These are phyloP conservation scores for Suricata suricatta DNA, from an alignment of 2,113 vertebrate genomes.

Conservation along the genomic window DNA sequence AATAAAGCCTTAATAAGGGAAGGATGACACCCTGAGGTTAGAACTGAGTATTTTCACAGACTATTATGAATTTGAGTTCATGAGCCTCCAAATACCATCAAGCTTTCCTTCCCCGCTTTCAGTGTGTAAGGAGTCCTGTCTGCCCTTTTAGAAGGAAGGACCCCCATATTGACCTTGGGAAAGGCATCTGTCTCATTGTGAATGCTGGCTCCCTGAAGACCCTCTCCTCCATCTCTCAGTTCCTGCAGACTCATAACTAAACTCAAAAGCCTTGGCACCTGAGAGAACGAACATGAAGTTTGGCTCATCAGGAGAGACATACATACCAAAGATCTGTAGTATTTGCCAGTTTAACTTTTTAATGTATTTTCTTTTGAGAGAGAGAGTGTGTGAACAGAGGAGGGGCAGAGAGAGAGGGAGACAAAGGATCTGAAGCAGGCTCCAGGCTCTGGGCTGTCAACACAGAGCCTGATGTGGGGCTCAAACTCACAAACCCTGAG, in stretches of 20 bases:
- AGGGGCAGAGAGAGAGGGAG: no score
- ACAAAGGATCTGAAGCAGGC: no score
- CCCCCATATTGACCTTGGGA: background rate
- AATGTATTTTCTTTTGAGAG: no score
- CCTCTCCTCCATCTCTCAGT: background rate
- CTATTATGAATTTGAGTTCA: background rate
- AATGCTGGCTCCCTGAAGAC: background rate
- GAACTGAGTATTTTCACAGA: background rate
- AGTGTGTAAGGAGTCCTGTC: background rate
- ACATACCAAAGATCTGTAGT: no score
- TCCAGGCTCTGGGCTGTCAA: no score
- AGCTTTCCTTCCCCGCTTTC: background rate
- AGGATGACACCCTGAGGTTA: background rate
- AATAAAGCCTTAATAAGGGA: background rate
- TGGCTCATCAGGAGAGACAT: background rate
- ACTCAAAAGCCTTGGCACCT: background rate
- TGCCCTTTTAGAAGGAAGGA: background rate
- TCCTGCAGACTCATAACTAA: background rate
- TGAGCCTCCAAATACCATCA: background rate
- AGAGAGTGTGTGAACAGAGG: no score
- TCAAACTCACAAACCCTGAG: no score
- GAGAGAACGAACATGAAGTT: background rate
- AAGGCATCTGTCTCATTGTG: background rate
- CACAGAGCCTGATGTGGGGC: no score
- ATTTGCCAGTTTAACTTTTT: background rate